Conservation (phyloP, 2,888 invertebrate genomes). For the Psococerastis gibbosa region DNA sequence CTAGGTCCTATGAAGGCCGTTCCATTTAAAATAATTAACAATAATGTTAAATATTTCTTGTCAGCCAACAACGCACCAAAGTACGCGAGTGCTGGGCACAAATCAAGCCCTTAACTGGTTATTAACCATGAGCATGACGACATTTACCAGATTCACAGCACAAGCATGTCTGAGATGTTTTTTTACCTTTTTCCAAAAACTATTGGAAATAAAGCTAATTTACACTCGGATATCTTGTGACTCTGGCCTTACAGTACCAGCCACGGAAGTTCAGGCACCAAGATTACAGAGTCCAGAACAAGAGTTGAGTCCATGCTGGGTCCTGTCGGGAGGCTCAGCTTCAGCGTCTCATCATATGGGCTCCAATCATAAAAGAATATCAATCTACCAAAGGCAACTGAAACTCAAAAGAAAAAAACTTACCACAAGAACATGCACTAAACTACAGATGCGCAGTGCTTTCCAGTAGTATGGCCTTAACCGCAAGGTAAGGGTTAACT, state of each 20-base stretch:
- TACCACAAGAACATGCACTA: not conserved
- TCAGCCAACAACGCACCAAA: too few relatives aligned
- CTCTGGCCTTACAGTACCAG: constrained; percentile 7
- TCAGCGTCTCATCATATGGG: constrained; percentile 4
- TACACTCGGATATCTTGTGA: too few relatives aligned
- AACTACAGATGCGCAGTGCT: not conserved
- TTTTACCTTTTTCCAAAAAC: too few relatives aligned
- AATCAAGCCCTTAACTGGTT: too few relatives aligned
- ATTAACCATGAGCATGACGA: too few relatives aligned
- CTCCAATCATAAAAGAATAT: not conserved
- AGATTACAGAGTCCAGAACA: constrained; percentile 8
- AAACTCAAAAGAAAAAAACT: not conserved
- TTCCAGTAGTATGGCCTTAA: not conserved
- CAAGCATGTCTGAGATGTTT: too few relatives aligned
- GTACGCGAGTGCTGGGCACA: too few relatives aligned
- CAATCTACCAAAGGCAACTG: not conserved
- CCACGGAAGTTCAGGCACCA: not conserved
- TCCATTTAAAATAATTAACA: too few relatives aligned
- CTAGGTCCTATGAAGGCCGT: too few relatives aligned
- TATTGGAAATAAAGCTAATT: too few relatives aligned
- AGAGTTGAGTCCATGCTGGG: constrained; percentile 5
- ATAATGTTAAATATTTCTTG: too few relatives aligned
- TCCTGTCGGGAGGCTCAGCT: not conserved
- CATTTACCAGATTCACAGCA: too few relatives aligned
- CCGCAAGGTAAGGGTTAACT: not conserved